Base-by-base conservation (phyloP, 1,140 invertebrate species). In the Aricia agestis region DNA sequence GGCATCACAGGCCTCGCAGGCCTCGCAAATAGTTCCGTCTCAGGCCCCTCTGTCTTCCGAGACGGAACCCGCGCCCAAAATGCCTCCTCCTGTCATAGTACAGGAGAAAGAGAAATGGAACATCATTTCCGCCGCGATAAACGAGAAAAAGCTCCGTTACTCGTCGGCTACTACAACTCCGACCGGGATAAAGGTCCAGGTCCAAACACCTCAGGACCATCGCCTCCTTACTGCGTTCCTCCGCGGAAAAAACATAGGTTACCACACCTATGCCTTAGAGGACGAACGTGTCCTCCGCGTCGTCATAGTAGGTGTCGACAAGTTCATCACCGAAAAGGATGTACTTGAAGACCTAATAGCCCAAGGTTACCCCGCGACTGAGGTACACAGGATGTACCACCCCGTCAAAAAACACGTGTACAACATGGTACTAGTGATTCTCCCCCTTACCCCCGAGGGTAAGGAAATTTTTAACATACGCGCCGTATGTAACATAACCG, bases 401-500 rank as follows among this genome's bases (percentile, higher is more conserved):
- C 36, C 25, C 36, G 41, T 36, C 13, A 67, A 42, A 42, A 15
- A 67, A 17, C n/a, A 6, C 10, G 0, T 1, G 11, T 58, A 25
- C 10, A 32, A 69, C 11, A 69, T 69, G 68, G 68, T 58, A 19
- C 9, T 69, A 4, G 45, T 32, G 6, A 25, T 58, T 10, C 45
- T 69, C 17, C 15, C 15, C 17, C 52, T 69, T 17, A 58, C 52
- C 19, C 45, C 45, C 11, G 52, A 59, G 25, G 68, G 45, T 10
- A 69, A 69, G 68, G 31, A 57, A 5, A 36, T 69, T 6, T 58
- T 69, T 7, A 57, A 59, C 7, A 58, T 69, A 1, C 18, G 15
- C 11, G 6, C 11, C 25, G 45, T 69, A 11, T 69, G 45, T 17
- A 19, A 13, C 6, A n/a, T 69, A 6, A 9, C 45, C 5, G 52